Evolutionary conservation across 2,113 vertebrate species (phyloP).

Genomic region (Pogonocichla stellata): DNA sequence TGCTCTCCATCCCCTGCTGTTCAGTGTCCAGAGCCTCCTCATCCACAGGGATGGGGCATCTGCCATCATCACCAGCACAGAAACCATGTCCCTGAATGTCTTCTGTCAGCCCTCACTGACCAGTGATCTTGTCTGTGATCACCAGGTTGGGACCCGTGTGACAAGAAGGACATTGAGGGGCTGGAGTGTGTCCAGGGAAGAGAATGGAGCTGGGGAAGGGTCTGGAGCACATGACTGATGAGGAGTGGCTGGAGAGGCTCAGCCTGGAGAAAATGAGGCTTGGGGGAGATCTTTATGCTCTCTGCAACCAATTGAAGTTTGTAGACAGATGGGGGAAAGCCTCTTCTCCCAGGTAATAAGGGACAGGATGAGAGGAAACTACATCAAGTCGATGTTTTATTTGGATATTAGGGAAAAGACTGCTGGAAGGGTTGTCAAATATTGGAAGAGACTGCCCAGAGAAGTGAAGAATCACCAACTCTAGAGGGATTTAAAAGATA

Average conservation of each 20-base stretch:
- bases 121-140: accelerated
- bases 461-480: not conserved
- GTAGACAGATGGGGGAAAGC: not conserved
- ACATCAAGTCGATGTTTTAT: not conserved
- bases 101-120: not conserved
- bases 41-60: not conserved
- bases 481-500: not conserved
- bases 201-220: not conserved
- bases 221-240: not conserved
- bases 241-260: accelerated
- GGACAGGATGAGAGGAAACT: not conserved
- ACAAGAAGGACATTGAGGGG: not conserved
- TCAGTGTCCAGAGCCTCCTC: not conserved
- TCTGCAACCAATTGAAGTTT: not conserved
- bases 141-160: not conserved
- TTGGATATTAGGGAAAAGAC: not conserved
- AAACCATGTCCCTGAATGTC: accelerated
- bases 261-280: not conserved
- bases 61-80: accelerated
- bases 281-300: not conserved
- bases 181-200: not conserved
- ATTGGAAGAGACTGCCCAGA: not conserved
- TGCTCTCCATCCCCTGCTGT: accelerated
- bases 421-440: not conserved
- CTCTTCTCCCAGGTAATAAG: not conserved